Percentiles rank a stretch among this genome's conserved stretches.
These are phyloP conservation scores for Lanius collurio DNA, from an alignment of 2,113 vertebrate genomes.

Conservation along the genomic window DNA sequence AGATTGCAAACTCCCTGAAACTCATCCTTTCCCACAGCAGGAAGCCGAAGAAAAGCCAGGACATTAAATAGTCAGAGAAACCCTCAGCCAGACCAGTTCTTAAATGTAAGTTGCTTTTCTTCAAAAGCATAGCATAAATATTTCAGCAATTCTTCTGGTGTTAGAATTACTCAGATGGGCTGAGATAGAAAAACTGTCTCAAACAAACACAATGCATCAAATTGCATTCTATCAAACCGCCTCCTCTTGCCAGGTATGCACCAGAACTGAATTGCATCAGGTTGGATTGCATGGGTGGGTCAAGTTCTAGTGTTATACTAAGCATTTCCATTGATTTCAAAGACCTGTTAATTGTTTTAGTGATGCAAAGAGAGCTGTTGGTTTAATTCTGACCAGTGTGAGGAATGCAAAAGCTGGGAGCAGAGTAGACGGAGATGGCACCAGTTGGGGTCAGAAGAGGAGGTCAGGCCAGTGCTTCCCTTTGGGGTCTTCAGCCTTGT, in stretches of 20 bases:
- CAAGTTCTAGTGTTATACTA: background rate
- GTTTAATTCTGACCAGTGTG: background rate
- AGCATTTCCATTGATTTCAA: background rate
- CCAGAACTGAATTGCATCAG: background rate
- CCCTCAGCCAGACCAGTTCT: background rate
- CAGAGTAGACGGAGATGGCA: rapidly evolving
- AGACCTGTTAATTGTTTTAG: background rate
- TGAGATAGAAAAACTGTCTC: background rate
- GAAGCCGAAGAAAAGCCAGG: background rate
- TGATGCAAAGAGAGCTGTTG: background rate
- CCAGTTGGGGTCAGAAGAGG: rapidly evolving
- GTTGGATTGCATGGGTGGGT: background rate
- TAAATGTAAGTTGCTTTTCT: background rate
- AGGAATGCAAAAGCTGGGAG: background rate
- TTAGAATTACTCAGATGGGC: background rate
- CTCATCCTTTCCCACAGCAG: background rate
- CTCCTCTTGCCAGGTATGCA: rapidly evolving
- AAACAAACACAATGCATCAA: background rate
- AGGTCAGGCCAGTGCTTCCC: background rate
- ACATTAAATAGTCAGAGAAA: background rate
- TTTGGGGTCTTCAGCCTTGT: rapidly evolving
- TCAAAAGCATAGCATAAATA: background rate
- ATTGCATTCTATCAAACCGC: background rate
- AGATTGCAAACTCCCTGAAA: background rate
- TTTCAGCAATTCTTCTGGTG: background rate